A percentile compares a stretch with the other conserved stretches of the same genome.
Evolutionary conservation across 2,797 vertebrate genomes (phyloP).

Genomic region (Euthynnus affinis): DNA sequence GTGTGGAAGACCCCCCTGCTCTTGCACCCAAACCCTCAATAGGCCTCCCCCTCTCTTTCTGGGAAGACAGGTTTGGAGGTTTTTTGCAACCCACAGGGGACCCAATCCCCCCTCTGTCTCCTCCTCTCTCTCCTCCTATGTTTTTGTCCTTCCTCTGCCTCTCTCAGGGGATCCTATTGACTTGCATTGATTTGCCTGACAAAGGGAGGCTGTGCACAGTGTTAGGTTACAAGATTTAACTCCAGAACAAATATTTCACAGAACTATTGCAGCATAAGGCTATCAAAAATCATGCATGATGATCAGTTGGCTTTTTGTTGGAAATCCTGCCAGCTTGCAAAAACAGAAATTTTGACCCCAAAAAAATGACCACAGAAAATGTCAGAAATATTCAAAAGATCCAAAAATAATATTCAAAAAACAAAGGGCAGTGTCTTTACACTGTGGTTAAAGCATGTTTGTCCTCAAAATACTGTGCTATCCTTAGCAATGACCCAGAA

Average conservation of each 20-base stretch:
- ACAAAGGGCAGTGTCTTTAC: conserved; percentile 34
- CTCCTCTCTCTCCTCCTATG: conserved; percentile 69
- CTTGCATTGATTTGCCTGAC: conserved; percentile 84
- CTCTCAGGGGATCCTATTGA: conserved; percentile 81
- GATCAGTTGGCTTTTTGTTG: conserved; percentile 10
- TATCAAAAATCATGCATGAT: conserved; percentile 28
- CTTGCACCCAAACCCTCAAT: conserved; percentile 51
- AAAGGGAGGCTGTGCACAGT: conserved; percentile 71
- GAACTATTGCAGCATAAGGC: conserved; percentile 48
- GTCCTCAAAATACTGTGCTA: conserved; percentile 25
- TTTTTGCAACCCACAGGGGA: conserved; percentile 80
- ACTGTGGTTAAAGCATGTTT: conserved; percentile 60
- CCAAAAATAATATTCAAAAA: conserved; percentile 42
- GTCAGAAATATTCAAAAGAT: conserved; percentile 46
- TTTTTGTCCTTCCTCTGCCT: conserved; percentile 72
- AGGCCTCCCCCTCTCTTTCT: conserved; percentile 63
- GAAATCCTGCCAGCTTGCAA: conserved; percentile 26
- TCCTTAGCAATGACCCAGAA: conserved; percentile 37
- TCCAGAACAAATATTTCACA: conserved; percentile 65
- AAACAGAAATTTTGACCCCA: conserved; percentile 38
- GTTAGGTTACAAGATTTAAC: conserved; percentile 76
- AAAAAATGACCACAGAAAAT: conserved; percentile 55
- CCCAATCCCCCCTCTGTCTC: conserved; percentile 59
- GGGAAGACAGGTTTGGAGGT: conserved; percentile 61
- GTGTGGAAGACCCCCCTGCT: conserved; percentile 56